These are phyloP conservation scores for Apis mellifera DNA, from an alignment of 1,140 invertebrate species.

Conservation along the genomic window Amel_HAv3.1 CM009935.2:5625001-5625500, in stretches of 20 bases:
- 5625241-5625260: not conserved
- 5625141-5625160: constrained; percentile 18
- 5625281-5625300: not conserved
- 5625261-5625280: not conserved
- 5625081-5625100: not conserved
- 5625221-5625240: constrained; percentile 33
- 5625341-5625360: constrained; percentile 26
- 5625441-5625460: constrained; percentile 20
- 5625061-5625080: not conserved
- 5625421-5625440: constrained; percentile 30
- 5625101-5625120: not conserved
- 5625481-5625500: not conserved
- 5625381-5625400: constrained; percentile 41
- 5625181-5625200: constrained; percentile 20
- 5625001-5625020: too few species aligned
- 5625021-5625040: constrained; percentile 4
- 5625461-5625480: not conserved
- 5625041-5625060: not conserved
- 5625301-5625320: constrained; percentile 39
- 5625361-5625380: constrained; percentile 32
- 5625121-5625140: constrained; percentile 14
- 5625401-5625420: constrained; percentile 40
- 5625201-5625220: not conserved
- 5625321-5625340: constrained; percentile 32
- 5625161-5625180: constrained; percentile 27